A percentile compares a stretch with the other conserved stretches of the same genome.
Evolutionary conservation across 2,113 vertebrate genomes (phyloP).

Genomic region (Acanthisitta chloris): DNA sequence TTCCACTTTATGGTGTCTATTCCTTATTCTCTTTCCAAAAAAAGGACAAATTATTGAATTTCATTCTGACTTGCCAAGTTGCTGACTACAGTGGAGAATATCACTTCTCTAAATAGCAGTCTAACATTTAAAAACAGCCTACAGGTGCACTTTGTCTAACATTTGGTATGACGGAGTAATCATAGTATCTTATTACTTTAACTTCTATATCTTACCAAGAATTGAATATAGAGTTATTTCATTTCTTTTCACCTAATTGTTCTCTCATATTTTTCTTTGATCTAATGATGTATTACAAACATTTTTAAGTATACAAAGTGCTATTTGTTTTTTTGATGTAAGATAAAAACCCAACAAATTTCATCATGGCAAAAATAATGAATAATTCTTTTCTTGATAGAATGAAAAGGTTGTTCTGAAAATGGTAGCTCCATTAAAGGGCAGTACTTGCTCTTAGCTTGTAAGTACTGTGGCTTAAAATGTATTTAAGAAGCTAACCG

Average conservation of each 20-base stretch:
- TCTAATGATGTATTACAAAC: background rate
- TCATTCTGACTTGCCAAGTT: background rate
- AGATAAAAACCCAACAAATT: background rate
- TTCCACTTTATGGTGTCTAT: background rate
- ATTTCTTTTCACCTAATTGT: background rate
- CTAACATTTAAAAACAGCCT: constrained; percentile 29
- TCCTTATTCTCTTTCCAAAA: background rate
- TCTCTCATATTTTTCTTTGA: background rate
- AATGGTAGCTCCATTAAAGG: constrained; percentile 38
- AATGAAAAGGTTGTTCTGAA: constrained; percentile 22
- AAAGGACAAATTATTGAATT: background rate
- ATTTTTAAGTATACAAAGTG: background rate
- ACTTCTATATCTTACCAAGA: background rate
- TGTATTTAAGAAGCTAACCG: constrained; percentile 69
- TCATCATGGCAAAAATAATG: constrained; percentile 12
- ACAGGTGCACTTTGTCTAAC: background rate
- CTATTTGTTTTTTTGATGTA: background rate
- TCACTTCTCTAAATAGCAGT: background rate
- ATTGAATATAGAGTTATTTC: background rate
- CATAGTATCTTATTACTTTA: background rate
- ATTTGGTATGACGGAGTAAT: background rate
- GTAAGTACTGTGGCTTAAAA: constrained; percentile 53
- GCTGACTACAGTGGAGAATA: background rate
- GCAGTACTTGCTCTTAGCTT: constrained; percentile 2
- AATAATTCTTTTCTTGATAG: constrained; percentile 28